These are phyloP conservation scores for Pterostichus madidus DNA, from an alignment of 2,888 invertebrate species.

Conservation along the genomic window DNA sequence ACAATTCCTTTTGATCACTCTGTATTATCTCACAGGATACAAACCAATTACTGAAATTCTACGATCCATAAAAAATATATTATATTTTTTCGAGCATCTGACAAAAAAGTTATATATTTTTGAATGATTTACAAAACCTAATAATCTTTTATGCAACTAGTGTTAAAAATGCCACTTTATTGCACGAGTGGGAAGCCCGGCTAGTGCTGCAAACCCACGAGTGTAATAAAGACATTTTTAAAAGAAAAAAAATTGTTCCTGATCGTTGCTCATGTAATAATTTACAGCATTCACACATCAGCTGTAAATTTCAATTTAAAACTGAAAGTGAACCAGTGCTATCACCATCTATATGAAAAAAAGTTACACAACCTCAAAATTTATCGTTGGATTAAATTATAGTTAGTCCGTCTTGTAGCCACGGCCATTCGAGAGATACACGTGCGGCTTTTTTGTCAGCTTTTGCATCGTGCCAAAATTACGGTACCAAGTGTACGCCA, in stretches of 20 bases:
- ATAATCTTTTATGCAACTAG: too few species aligned
- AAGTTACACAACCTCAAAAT: constrained; percentile 21
- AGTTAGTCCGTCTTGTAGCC: constrained; percentile 21
- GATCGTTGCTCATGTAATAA: not conserved
- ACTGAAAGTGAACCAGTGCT: constrained; percentile 30
- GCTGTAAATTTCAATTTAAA: constrained; percentile 37
- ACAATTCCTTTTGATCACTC: too few species aligned
- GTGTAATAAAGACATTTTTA: too few species aligned
- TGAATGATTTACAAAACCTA: too few species aligned
- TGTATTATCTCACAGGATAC: too few species aligned
- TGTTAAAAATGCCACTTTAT: too few species aligned
- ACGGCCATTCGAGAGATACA: constrained; percentile 7
- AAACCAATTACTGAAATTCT: too few species aligned
- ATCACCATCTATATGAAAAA: constrained; percentile 16
- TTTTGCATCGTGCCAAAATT: constrained; percentile 45
- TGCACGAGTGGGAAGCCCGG: too few species aligned
- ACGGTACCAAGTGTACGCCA: constrained; percentile 50
- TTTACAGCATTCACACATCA: constrained; percentile 4
- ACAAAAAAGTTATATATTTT: too few species aligned
- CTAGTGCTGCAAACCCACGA: too few species aligned
- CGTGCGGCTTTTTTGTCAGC: constrained; percentile 13
- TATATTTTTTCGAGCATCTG: too few species aligned
- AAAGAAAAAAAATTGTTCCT: not conserved
- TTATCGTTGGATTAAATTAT: constrained; percentile 51
- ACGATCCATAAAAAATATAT: too few species aligned